Conservation (phyloP, 2,888 invertebrate genomes). For the Rhaphigaster nebulosa region DNA sequence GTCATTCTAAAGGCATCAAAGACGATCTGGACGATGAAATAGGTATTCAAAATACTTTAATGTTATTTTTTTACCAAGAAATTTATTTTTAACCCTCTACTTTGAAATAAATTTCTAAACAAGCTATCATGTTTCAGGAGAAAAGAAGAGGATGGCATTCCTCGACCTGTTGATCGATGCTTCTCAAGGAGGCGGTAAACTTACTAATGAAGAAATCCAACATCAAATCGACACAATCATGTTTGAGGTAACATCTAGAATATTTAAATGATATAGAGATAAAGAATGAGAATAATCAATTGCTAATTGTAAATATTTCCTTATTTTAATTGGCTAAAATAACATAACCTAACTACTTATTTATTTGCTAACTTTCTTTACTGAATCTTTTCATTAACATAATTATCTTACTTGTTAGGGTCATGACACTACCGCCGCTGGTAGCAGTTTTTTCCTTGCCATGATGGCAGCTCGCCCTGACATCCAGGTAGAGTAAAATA, state of each 20-base stretch:
- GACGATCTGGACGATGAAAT: constrained; percentile 84
- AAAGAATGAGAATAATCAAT: neutral
- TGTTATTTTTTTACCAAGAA: neutral
- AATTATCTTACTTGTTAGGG: constrained; percentile 71
- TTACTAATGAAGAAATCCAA: constrained; percentile 85
- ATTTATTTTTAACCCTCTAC: neutral
- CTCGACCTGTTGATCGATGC: constrained; percentile 90
- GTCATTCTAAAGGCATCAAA: constrained; percentile 79
- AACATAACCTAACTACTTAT: too few relatives aligned
- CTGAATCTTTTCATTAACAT: too few relatives aligned
- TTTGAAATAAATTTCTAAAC: neutral
- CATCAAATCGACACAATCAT: constrained; percentile 90
- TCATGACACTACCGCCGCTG: constrained; percentile 86
- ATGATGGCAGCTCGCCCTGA: constrained; percentile 82
- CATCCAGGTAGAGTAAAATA: constrained; percentile 72
- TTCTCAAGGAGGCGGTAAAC: constrained; percentile 80
- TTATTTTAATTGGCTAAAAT: too few relatives aligned
- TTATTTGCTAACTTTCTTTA: too few relatives aligned
- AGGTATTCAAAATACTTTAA: constrained; percentile 18
- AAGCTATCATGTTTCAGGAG: neutral
- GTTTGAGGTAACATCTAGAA: constrained; percentile 78
- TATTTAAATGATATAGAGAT: neutral
- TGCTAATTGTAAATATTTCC: neutral
- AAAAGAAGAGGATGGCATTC: constrained; percentile 78
- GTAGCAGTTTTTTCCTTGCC: constrained; percentile 85